Conservation (phyloP, 64 coral and sea anemone genomes). For the Platygyra sinensis region DNA sequence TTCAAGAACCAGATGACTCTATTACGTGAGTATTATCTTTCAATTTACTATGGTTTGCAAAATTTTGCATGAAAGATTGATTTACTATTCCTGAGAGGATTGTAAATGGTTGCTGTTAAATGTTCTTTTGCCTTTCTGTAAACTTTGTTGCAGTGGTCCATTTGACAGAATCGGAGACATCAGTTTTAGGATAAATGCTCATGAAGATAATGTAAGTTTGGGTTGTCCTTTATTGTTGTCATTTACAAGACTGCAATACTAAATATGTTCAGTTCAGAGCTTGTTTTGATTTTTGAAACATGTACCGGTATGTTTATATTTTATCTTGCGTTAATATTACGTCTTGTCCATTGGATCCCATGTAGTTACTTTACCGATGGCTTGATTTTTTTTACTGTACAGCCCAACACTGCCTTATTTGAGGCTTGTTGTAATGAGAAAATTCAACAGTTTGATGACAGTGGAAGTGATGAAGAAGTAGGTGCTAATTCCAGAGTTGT, state of each 20-base stretch:
- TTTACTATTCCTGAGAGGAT: background rate
- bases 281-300: background rate
- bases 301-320: background rate
- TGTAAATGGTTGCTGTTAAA: no score
- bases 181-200: slow-evolving; percentile 81
- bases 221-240: background rate
- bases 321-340: background rate
- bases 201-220: slow-evolving; percentile 97
- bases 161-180: slow-evolving; percentile 97
- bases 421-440: slow-evolving; percentile 96
- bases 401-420: slow-evolving; percentile 85
- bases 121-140: background rate
- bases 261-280: no score
- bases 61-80: background rate
- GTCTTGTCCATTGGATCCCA: no score
- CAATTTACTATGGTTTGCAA: background rate
- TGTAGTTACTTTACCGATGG: no score
- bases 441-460: slow-evolving; percentile 98
- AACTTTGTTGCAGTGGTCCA: slow-evolving; percentile 63
- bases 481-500: background rate
- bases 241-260: no score
- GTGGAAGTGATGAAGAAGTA: slow-evolving; percentile 99
- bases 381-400: background rate
- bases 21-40: slow-evolving; percentile 69
- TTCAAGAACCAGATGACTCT: slow-evolving; percentile 87